phyloP scores from a whole-genome alignment of 2,888 invertebrate genomes.

The Cryptophagus acutangulus region DNA sequence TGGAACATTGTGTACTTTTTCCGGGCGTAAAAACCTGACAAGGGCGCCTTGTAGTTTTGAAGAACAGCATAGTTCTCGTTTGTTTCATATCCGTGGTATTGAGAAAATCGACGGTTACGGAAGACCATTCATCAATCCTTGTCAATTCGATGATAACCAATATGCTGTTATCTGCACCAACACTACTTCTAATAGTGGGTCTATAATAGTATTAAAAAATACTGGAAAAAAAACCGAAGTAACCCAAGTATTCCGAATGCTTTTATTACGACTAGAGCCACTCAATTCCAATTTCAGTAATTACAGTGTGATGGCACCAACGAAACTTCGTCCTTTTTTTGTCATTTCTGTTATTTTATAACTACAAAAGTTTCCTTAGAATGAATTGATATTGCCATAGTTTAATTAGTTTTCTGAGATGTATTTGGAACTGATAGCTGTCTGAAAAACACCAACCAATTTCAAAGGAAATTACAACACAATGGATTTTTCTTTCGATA shows the following conservation, averaged over 20 bases:
- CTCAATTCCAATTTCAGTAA: not conserved
- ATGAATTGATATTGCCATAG: slow-evolving; percentile 26
- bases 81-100: slow-evolving; percentile 13
- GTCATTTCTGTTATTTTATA: slow-evolving; percentile 22
- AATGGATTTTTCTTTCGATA: not conserved
- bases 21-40: slow-evolving; percentile 23
- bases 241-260: not conserved
- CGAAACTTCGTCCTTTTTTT: not conserved
- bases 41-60: slow-evolving; percentile 18
- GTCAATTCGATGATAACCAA: slow-evolving; percentile 41
- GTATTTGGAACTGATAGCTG: slow-evolving; percentile 11
- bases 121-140: slow-evolving; percentile 39
- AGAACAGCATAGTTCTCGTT: slow-evolving; percentile 17
- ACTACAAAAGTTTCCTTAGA: slow-evolving; percentile 27
- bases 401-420: slow-evolving; percentile 19
- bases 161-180: slow-evolving; percentile 39
- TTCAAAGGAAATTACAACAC: slow-evolving; percentile 11
- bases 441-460: slow-evolving; percentile 14
- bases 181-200: slow-evolving; percentile 34
- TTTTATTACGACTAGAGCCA: not conserved
- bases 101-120: slow-evolving; percentile 23
- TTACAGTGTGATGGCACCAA: slow-evolving; percentile 1
- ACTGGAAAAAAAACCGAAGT: not conserved
- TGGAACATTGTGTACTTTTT: slow-evolving; percentile 19
- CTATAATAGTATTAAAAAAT: slow-evolving; percentile 38